Evolutionary conservation across 2,797 vertebrate species (phyloP).

Genomic region (Uromys caudimaculatus): DNA sequence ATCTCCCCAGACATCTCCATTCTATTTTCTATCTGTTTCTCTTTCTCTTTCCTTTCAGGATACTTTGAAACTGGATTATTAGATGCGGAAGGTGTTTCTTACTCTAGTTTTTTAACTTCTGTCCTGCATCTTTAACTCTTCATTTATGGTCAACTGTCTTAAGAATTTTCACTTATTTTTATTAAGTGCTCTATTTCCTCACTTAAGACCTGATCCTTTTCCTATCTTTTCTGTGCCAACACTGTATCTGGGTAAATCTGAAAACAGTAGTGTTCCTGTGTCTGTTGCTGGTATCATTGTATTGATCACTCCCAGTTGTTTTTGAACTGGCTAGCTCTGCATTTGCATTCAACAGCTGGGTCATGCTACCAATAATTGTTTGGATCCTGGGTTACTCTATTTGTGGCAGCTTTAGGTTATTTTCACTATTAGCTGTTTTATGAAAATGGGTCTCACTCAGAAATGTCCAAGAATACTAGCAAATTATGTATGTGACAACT

Average conservation of each 20-base stretch:
- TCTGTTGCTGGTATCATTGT: not conserved
- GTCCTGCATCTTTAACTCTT: not conserved
- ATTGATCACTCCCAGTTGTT: not conserved
- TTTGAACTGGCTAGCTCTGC: not conserved
- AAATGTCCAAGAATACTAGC: not conserved
- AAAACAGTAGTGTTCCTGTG: not conserved
- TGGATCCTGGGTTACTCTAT: not conserved
- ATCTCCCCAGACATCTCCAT: not conserved
- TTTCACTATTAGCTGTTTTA: not conserved
- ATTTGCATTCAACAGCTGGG: not conserved
- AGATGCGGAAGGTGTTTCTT: not conserved
- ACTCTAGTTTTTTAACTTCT: not conserved
- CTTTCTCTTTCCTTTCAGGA: not conserved
- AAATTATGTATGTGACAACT: not conserved
- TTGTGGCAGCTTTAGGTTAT: not conserved
- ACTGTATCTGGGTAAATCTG: not conserved
- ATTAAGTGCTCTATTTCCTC: not conserved
- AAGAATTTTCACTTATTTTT: not conserved
- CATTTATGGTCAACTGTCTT: not conserved
- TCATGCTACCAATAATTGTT: not conserved
- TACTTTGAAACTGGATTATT: not conserved
- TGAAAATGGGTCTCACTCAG: not conserved
- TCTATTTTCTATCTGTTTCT: not conserved
- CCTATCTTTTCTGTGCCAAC: not conserved
- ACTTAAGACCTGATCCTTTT: not conserved